Percentiles rank a stretch among this genome's conserved stretches.
phyloP scores from a whole-genome alignment of 2,888 invertebrate genomes.

The Polia nebulosa region DNA sequence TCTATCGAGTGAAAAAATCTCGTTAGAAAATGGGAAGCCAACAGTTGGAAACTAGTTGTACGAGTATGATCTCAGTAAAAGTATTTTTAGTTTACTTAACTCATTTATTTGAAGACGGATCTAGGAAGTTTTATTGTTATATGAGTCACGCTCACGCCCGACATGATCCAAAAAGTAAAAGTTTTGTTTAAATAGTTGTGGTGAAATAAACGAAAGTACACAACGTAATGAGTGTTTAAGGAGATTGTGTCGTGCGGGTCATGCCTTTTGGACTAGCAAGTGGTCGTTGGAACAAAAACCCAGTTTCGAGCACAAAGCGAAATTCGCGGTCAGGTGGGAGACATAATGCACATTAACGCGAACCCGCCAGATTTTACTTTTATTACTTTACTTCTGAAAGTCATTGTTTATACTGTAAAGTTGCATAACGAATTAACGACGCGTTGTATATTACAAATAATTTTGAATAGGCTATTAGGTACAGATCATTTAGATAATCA shows the following conservation, averaged over 20 bases:
- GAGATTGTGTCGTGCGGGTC: conserved; percentile 61
- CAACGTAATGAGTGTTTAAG: conserved; percentile 60
- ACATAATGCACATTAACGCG: conserved; percentile 62
- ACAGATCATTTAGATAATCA: conserved; percentile 24
- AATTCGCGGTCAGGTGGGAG: conserved; percentile 74
- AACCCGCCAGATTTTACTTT: conserved; percentile 35
- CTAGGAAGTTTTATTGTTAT: conserved; percentile 58
- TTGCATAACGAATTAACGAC: conserved; percentile 46
- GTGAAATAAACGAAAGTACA: conserved; percentile 73
- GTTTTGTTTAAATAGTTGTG: conserved; percentile 74
- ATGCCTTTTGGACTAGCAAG: conserved; percentile 62
- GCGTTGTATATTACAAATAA: conserved; percentile 24
- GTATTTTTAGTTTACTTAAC: conserved; percentile 74
- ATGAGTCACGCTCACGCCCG: conserved; percentile 77
- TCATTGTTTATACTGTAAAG: conserved; percentile 24
- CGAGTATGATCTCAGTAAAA: conserved; percentile 75
- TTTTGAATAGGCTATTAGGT: conserved; percentile 23
- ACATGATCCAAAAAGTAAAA: conserved; percentile 82
- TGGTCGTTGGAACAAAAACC: conserved; percentile 69
- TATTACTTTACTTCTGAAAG: conserved; percentile 35
- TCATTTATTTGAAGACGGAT: conserved; percentile 60
- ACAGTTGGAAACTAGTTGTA: conserved; percentile 81
- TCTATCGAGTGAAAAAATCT: conserved; percentile 82
- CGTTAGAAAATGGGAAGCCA: conserved; percentile 90
- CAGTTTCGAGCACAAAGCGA: conserved; percentile 71